Evolutionary conservation across 2,888 invertebrate species (phyloP).

Genomic region (Atethmia centrago): DNA sequence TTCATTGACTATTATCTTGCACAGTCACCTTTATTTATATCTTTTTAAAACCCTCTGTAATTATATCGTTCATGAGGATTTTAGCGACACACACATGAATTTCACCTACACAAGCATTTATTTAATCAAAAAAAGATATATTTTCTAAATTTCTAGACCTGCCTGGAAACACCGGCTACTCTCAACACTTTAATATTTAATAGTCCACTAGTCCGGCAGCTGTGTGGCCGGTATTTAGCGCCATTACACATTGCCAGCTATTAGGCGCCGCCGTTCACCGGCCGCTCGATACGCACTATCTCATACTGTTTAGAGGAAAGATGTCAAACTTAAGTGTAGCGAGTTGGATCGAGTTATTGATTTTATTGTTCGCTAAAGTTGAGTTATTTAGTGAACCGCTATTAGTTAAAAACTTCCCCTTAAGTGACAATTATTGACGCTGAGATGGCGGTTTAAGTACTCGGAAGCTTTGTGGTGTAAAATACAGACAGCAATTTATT

Average conservation of each 20-base stretch:
- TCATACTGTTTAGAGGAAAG: conserved; percentile 10
- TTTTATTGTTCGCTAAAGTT: conserved; percentile 7
- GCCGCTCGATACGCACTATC: conserved; percentile 23
- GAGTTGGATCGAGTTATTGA: conserved; percentile 9
- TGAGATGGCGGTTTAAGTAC: background rate
- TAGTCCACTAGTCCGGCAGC: conserved; percentile 23
- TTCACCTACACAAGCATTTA: background rate
- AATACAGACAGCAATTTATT: background rate
- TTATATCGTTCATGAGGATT: background rate
- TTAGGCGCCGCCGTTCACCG: conserved; percentile 14
- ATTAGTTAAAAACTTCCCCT: conserved; percentile 3
- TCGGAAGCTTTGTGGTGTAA: background rate
- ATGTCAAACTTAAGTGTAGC: conserved; percentile 22
- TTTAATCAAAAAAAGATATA: background rate
- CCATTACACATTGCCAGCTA: conserved; percentile 46
- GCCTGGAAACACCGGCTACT: background rate
- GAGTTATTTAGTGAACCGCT: conserved; percentile 24
- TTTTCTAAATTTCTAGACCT: conserved; percentile 1
- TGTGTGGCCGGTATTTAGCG: conserved; percentile 37
- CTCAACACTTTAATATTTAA: conserved; percentile 48
- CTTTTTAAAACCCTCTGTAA: background rate
- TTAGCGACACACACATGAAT: background rate
- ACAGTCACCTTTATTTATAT: background rate
- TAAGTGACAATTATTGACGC: conserved; percentile 7
- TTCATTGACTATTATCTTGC: no score